These are phyloP conservation scores for Vireo altiloquus DNA, from an alignment of 2,113 vertebrate species.

Conservation along the genomic window DNA sequence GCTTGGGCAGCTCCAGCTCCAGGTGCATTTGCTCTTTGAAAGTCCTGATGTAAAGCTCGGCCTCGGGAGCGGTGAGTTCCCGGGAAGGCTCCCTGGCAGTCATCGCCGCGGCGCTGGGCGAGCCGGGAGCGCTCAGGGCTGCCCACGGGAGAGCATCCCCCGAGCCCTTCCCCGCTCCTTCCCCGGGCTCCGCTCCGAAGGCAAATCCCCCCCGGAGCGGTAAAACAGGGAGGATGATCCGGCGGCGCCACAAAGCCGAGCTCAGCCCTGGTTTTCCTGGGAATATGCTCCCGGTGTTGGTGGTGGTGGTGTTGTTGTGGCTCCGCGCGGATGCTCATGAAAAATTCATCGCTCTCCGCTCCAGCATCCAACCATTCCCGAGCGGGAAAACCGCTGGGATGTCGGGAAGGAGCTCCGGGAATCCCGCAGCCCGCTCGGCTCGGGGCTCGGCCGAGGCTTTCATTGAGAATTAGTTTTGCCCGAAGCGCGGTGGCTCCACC, in stretches of 20 bases:
- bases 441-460: constrained; percentile 7
- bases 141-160: background rate
- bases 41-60: constrained; percentile 91
- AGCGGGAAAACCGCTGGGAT: background rate
- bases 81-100: constrained; percentile 79
- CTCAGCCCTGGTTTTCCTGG: constrained; percentile 58
- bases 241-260: constrained; percentile 56
- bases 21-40: constrained; percentile 99
- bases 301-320: constrained; percentile 49
- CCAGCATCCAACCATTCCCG: background rate
- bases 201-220: constrained; percentile 44
- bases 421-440: background rate
- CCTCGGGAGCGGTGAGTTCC: constrained; percentile 79
- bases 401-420: background rate
- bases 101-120: constrained; percentile 68
- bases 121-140: background rate
- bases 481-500: constrained; percentile 77
- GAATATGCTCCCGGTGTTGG: constrained; percentile 70
- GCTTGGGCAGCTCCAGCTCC: constrained; percentile 91
- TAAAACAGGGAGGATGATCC: background rate
- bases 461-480: constrained; percentile 74
- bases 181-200: background rate
- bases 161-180: background rate
- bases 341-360: constrained; percentile 66
- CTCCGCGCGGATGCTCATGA: constrained; percentile 72